Base-by-base conservation (phyloP, 2,888 invertebrate species). In the Morpho helenor region DNA sequence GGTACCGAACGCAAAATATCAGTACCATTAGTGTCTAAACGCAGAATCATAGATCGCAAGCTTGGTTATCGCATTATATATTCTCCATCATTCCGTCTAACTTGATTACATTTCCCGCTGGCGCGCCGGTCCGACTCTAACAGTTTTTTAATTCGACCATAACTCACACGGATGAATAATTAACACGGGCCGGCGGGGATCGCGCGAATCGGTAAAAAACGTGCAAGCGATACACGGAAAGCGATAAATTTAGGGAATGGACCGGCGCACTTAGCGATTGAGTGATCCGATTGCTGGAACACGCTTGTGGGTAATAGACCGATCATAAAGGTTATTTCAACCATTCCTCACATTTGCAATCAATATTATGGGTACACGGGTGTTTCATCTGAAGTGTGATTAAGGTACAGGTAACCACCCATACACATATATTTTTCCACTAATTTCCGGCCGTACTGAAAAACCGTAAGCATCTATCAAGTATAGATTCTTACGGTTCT, bases 101-200 rank as follows among this genome's bases (percentile, higher is more conserved):
- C 84, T 86, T 79, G 84, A 89, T 90, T 89, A 90, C 82, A 66
- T 73, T 71, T 75, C 84, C 83, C 82, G 81, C 76, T 82, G 84
- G 85, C 83, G 84, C 83, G 47, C 63, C 61, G 63, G 58, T 82
- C 83, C 83, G 82, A 84, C 86, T 88, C 87, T 89, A 89, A 91
- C 91, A 91, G 90, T 91, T 91, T 91, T 91, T 91, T 91, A 91
- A 91, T 91, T 91, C 88, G 87, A 84, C 89, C 90, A 91, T 91
- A 91, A 91, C 91, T 91, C 90, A 91, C 80, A 80, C 75, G 79
- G 79, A 87, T 91, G 91, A 91, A 91, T 91, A 91, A 91, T 91
- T 91, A 91, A 91, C 88, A 82, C 79, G 84, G 83, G 83, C 82
- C 84, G 84, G 80, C 79, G 80, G 83, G 81, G 82, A 80, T 80